A percentile compares a stretch with the other conserved stretches of the same genome.
Conservation (phyloP, 2,888 invertebrate species). For the Globia sparganii region DNA sequence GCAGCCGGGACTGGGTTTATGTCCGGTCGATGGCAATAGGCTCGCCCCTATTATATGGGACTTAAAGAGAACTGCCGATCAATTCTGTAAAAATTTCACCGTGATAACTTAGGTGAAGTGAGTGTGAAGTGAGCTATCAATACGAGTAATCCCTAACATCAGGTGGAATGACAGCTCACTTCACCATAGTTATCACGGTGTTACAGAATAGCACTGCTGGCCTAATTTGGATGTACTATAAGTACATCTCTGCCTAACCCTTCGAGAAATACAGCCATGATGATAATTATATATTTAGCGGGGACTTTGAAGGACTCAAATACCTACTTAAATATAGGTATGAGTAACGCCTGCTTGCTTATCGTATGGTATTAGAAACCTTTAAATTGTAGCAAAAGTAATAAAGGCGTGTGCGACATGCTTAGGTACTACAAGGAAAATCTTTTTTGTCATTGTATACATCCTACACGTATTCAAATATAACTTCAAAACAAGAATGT, state of each 20-base stretch:
- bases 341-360: not conserved
- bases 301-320: not conserved
- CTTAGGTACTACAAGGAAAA: conserved; percentile 26
- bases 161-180: no score
- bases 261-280: not conserved
- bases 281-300: not conserved
- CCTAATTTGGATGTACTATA: not conserved
- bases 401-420: not conserved
- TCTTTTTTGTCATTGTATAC: conserved; percentile 23
- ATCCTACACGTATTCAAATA: conserved; percentile 22
- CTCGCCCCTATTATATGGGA: not conserved
- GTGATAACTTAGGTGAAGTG: no score
- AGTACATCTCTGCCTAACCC: not conserved
- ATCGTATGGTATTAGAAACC: conserved; percentile 10
- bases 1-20: not conserved
- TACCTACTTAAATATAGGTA: not conserved
- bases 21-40: not conserved
- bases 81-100: no score
- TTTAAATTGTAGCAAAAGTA: not conserved
- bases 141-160: no score
- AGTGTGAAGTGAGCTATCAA: no score
- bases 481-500: conserved; percentile 18
- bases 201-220: no score
- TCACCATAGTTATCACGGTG: no score
- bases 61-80: not conserved